These are phyloP conservation scores for Anoura caudifer DNA, from an alignment of 2,113 vertebrate genomes.

Conservation along the genomic window DNA sequence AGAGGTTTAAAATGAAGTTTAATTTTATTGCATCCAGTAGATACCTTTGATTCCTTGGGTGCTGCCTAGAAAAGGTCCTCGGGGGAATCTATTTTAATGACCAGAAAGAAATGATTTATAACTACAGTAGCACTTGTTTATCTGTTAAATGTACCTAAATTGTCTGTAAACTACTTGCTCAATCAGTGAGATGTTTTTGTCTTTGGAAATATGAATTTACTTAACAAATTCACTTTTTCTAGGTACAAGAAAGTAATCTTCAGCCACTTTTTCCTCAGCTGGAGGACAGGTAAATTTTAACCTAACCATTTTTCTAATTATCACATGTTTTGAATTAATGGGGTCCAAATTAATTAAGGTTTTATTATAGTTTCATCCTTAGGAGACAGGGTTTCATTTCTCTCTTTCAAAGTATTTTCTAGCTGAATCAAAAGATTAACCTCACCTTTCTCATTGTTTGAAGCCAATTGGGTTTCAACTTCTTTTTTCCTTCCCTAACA, in stretches of 20 bases:
- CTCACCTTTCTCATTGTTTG: conserved; percentile 58
- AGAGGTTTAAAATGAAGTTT: not conserved
- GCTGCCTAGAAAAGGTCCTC: not conserved
- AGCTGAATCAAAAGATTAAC: conserved; percentile 73
- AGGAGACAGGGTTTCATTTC: conserved; percentile 75
- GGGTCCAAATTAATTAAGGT: conserved; percentile 78
- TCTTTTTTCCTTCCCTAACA: conserved; percentile 34
- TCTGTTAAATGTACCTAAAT: not conserved
- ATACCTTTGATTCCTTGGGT: not conserved
- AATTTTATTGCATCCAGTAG: not conserved
- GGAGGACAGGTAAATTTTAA: conserved; percentile 74
- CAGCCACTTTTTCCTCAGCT: conserved; percentile 66
- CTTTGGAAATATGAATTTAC: conserved; percentile 60
- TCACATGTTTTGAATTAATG: conserved; percentile 75
- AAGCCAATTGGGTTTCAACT: conserved; percentile 61
- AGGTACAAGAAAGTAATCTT: conserved; percentile 60
- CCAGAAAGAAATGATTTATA: conserved; percentile 12
- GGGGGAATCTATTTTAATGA: not conserved
- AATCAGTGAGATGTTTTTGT: conserved; percentile 44
- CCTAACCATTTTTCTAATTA: conserved; percentile 76
- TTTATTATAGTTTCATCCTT: conserved; percentile 76
- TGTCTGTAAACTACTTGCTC: conserved; percentile 39
- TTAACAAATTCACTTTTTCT: conserved; percentile 66
- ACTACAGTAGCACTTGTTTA: conserved; percentile 36
- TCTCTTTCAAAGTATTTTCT: conserved; percentile 72